These are phyloP conservation scores for Slavum lentiscoides DNA, from an alignment of 2,888 invertebrate species.

Conservation along the genomic window DNA sequence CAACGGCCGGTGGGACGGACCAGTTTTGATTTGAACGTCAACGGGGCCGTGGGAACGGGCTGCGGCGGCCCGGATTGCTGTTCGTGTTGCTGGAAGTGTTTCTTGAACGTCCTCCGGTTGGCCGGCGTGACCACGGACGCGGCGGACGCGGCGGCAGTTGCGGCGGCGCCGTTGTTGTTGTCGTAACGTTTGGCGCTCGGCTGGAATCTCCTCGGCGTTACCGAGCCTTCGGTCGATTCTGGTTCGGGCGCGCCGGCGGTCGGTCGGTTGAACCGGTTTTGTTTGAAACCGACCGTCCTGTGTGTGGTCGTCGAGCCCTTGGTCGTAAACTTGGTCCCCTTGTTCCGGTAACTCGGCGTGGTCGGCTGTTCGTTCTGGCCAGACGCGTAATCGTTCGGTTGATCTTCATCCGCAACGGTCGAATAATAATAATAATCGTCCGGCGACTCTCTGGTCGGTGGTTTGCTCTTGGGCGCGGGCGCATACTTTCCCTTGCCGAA, in stretches of 20 bases:
- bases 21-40: conserved; percentile 78
- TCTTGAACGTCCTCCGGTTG: conserved; percentile 27
- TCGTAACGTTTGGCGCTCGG: conserved; percentile 55
- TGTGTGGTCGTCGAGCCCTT: conserved; percentile 58
- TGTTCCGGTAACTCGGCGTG: conserved; percentile 32
- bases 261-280: conserved; percentile 61
- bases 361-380: conserved; percentile 32
- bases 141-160: not conserved
- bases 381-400: conserved; percentile 52
- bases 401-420: conserved; percentile 53
- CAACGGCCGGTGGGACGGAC: conserved; percentile 83
- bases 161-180: conserved; percentile 24
- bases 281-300: conserved; percentile 55
- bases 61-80: conserved; percentile 23
- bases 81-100: conserved; percentile 44
- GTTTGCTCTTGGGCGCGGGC: conserved; percentile 57
- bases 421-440: conserved; percentile 58
- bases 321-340: conserved; percentile 53
- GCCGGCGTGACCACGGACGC: conserved; percentile 34
- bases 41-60: conserved; percentile 62
- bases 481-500: conserved; percentile 50
- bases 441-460: conserved; percentile 57
- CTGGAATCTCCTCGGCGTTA: conserved; percentile 59
- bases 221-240: conserved; percentile 56
- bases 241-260: conserved; percentile 62